phyloP scores from a whole-genome alignment of 2,797 vertebrate genomes.

The Protosalanx chinensis region DNA sequence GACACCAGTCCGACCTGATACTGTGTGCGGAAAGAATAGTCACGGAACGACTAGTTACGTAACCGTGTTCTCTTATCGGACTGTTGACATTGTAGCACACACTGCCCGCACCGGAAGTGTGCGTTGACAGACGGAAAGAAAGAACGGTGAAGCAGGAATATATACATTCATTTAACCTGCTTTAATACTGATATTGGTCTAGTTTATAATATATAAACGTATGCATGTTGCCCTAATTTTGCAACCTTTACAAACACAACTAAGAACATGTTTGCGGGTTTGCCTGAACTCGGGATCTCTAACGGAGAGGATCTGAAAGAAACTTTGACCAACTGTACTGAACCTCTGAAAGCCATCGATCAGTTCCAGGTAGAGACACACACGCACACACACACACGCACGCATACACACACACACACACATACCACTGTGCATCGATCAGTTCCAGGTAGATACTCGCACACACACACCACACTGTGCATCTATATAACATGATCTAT shows the following conservation, averaged over 20 bases:
- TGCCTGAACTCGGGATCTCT: constrained; percentile 92
- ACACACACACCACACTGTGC: too few species aligned
- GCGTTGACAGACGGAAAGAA: constrained; percentile 7
- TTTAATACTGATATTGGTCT: background rate
- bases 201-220: background rate
- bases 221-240: constrained; percentile 3
- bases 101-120: constrained; percentile 51
- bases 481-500: too few species aligned
- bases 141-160: background rate
- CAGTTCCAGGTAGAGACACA: constrained; percentile 87
- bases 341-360: constrained; percentile 96
- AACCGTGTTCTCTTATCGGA: constrained; percentile 33
- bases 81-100: constrained; percentile 36
- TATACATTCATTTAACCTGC: background rate
- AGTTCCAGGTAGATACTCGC: too few species aligned
- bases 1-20: background rate
- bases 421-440: too few species aligned
- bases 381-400: too few species aligned
- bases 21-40: constrained; percentile 1
- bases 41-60: background rate
- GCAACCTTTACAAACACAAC: background rate
- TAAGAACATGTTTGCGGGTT: constrained; percentile 83
- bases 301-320: constrained; percentile 96
- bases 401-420: too few species aligned
- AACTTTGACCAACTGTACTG: constrained; percentile 96